A percentile compares a stretch with the other conserved stretches of the same genome.
These are phyloP conservation scores for Terrapene triunguis DNA, from an alignment of 2,113 vertebrate genomes.

Conservation along the genomic window DNA sequence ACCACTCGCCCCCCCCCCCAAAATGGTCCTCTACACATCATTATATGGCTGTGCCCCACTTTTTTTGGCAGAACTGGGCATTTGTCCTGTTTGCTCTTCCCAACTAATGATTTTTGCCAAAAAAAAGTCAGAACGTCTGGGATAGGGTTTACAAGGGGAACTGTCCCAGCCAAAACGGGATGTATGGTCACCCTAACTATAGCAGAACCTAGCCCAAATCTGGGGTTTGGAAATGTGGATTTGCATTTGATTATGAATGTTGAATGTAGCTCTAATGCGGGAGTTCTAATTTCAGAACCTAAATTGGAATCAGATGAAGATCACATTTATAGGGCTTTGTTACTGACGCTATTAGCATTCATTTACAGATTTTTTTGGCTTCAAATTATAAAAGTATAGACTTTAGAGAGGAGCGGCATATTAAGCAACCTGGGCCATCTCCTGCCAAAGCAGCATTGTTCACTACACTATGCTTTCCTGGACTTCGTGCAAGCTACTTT, in stretches of 20 bases:
- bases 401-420: background rate
- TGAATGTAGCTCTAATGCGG: background rate
- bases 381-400: background rate
- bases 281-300: background rate
- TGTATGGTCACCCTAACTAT: background rate
- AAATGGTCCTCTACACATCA: too few relatives aligned
- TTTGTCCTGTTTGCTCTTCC: too few relatives aligned
- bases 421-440: background rate
- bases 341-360: background rate
- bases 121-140: too few relatives aligned
- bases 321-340: background rate
- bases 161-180: too few relatives aligned
- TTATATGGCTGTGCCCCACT: too few relatives aligned
- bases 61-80: too few relatives aligned
- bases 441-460: conserved; percentile 28
- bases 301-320: background rate
- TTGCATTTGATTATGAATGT: background rate
- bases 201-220: background rate
- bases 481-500: conserved; percentile 18
- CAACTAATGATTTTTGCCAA: too few relatives aligned
- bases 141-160: too few relatives aligned
- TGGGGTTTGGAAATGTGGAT: background rate
- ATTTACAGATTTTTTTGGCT: background rate
- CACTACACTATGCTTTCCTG: conserved; percentile 26
- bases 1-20: too few relatives aligned